Percentiles rank a stretch among this genome's conserved stretches.
These are phyloP conservation scores for Anisognathus igniventris DNA, from an alignment of 2,797 vertebrate species.

Conservation along the genomic window DNA sequence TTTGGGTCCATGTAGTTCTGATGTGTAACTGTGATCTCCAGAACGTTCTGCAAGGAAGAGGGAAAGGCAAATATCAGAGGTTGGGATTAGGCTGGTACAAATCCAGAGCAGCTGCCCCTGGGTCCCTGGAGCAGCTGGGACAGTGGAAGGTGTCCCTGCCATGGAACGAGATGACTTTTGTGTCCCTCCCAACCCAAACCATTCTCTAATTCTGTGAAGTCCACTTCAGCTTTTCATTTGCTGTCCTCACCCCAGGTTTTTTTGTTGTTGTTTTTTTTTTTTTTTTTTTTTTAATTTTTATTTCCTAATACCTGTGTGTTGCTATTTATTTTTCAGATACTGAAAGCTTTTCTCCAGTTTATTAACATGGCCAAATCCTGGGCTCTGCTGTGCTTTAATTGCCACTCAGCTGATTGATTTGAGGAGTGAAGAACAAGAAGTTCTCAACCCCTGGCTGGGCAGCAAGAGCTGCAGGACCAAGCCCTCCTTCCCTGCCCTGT, in stretches of 20 bases:
- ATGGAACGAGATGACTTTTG: neutral
- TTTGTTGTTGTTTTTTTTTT: accelerated
- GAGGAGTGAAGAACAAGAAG: neutral
- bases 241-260: neutral
- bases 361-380: neutral
- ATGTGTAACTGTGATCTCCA: conserved; percentile 65
- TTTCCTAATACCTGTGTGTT: accelerated
- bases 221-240: neutral
- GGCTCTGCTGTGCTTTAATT: neutral
- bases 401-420: neutral
- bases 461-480: neutral
- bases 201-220: accelerated
- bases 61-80: accelerated
- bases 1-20: conserved; percentile 77
- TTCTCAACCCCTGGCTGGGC: neutral
- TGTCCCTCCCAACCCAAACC: neutral
- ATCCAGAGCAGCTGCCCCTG: neutral
- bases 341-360: neutral
- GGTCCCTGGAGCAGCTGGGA: neutral
- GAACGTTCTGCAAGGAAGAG: conserved; percentile 55
- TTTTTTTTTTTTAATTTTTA: too few relatives aligned
- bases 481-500: neutral
- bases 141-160: neutral
- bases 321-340: neutral
- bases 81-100: accelerated